Conservation (phyloP, 2,113 vertebrate species). For the Baryphthengus martii region DNA sequence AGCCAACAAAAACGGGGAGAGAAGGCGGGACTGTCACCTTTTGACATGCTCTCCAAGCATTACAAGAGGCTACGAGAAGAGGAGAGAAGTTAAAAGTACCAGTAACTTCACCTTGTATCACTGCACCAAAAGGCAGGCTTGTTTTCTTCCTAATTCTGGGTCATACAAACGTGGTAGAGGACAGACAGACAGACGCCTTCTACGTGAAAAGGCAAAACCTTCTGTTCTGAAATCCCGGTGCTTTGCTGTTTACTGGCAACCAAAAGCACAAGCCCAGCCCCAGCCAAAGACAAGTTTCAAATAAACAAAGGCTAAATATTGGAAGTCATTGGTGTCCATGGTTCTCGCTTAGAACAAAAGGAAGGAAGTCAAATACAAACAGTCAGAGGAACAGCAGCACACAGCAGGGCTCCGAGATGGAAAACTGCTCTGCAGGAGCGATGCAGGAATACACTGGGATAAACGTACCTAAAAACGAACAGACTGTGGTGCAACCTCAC, state of each 20-base stretch:
- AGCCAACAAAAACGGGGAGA: fast-evolving
- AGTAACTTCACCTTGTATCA: neutral
- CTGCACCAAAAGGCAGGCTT: neutral
- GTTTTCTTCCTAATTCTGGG: neutral
- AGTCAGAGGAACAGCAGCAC: neutral
- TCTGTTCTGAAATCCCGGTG: neutral
- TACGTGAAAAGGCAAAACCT: neutral
- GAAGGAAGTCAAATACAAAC: slow-evolving; percentile 40
- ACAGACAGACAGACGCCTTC: neutral
- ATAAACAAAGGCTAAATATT: slow-evolving; percentile 24
- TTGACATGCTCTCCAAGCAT: neutral
- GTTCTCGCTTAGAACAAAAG: slow-evolving; percentile 3
- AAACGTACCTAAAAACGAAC: neutral
- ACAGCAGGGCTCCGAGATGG: neutral
- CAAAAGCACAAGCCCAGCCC: neutral
- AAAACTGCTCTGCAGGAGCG: neutral
- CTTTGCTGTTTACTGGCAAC: slow-evolving; percentile 1
- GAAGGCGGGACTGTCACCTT: neutral
- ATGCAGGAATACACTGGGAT: neutral
- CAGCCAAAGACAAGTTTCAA: neutral
- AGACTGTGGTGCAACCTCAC: neutral
- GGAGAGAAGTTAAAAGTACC: neutral
- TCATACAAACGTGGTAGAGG: neutral
- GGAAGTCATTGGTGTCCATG: slow-evolving; percentile 6
- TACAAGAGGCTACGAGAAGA: neutral